Conservation (phyloP, 2,888 invertebrate genomes). For the Folsomia candida region DNA sequence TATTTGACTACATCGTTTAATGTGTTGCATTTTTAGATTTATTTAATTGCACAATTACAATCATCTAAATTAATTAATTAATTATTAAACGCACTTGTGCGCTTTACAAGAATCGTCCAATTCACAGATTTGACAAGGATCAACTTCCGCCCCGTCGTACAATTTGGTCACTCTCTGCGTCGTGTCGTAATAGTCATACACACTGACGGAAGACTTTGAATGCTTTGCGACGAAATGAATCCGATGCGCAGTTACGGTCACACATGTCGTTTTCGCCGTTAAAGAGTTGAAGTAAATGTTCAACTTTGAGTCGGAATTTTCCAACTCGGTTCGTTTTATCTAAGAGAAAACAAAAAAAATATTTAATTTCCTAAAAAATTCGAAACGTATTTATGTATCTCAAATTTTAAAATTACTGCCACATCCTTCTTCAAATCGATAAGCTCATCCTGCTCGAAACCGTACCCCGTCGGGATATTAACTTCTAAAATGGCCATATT, state of each 20-base stretch:
- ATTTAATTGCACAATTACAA: no score
- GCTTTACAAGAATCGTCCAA: constrained; percentile 6
- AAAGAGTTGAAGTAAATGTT: constrained; percentile 68
- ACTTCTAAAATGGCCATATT: constrained; percentile 90
- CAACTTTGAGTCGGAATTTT: constrained; percentile 65
- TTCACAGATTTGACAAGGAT: constrained; percentile 17
- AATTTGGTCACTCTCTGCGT: constrained; percentile 2
- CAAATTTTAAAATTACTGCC: neutral
- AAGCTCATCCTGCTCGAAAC: constrained; percentile 64
- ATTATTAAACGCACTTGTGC: constrained; percentile 9
- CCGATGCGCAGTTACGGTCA: constrained; percentile 76
- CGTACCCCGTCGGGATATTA: constrained; percentile 83
- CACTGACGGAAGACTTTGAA: constrained; percentile 76
- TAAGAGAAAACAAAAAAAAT: no score
- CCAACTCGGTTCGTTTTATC: constrained; percentile 65
- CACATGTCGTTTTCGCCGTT: constrained; percentile 66
- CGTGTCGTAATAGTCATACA: constrained; percentile 87
- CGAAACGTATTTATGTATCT: neutral
- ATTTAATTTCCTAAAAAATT: no score
- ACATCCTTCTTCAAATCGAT: neutral
- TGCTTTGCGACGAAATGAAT: constrained; percentile 80
- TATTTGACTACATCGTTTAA: no score
- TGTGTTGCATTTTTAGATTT: no score
- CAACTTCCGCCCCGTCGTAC: constrained; percentile 2
- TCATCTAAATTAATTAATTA: constrained; percentile 1